These are phyloP conservation scores for Diplodus sargus DNA, from an alignment of 2,797 vertebrate species.

Conservation along the genomic window DNA sequence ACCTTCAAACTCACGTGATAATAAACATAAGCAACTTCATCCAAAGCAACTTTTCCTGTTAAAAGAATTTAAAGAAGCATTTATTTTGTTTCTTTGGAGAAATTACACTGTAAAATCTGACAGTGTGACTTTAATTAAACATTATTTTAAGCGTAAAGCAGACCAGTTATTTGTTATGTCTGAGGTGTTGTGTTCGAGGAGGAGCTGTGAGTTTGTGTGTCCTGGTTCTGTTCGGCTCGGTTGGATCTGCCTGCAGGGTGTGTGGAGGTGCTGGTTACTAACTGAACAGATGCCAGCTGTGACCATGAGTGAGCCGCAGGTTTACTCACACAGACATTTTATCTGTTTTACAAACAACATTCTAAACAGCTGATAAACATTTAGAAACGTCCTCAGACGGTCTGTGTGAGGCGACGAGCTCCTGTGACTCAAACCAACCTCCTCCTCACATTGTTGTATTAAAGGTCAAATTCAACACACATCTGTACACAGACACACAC, in stretches of 20 bases:
- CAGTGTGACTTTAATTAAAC: too few relatives aligned
- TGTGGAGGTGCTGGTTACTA: neutral
- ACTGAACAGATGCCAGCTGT: too few relatives aligned
- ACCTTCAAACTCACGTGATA: neutral
- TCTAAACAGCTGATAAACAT: neutral
- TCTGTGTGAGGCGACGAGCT: too few relatives aligned
- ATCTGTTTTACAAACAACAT: too few relatives aligned
- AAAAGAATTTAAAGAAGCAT: neutral
- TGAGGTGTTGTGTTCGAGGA: neutral
- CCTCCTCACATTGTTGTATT: neutral
- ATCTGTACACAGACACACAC: too few relatives aligned
- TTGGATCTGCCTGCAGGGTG: neutral
- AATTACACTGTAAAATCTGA: too few relatives aligned
- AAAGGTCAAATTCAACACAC: too few relatives aligned
- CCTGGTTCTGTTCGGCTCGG: neutral
- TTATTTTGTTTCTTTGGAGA: neutral
- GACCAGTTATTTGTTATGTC: too few relatives aligned
- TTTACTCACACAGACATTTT: neutral
- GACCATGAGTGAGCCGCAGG: neutral
- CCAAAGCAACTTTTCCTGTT: neutral
- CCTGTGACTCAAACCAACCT: too few relatives aligned
- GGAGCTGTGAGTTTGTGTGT: neutral
- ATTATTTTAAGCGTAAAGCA: too few relatives aligned
- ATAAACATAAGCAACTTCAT: neutral
- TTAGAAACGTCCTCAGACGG: too few relatives aligned